Evolutionary conservation across 2,888 invertebrate species (phyloP).

Genomic region (Diarsia mendica): DNA sequence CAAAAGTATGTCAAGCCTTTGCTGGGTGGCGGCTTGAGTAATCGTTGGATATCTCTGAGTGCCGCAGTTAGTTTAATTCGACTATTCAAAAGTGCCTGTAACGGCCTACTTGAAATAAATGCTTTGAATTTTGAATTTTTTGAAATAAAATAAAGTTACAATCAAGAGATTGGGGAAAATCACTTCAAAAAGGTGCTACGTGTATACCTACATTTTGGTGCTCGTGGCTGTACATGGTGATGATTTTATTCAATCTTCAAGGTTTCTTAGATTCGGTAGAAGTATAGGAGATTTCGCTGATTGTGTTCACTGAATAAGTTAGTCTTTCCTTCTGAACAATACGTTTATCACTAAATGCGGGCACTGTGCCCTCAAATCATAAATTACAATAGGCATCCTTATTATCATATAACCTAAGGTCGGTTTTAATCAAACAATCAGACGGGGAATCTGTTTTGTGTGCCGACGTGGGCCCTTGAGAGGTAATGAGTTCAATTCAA

Average conservation of each 20-base stretch:
- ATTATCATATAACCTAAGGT: constrained; percentile 32
- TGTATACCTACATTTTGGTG: too few relatives aligned
- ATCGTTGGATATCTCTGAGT: too few relatives aligned
- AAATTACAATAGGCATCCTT: background rate
- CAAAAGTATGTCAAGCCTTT: too few relatives aligned
- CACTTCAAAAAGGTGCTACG: too few relatives aligned
- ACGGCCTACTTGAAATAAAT: too few relatives aligned
- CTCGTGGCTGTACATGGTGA: too few relatives aligned
- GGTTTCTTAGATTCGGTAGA: background rate
- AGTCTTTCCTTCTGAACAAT: background rate
- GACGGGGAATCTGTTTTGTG: constrained; percentile 64
- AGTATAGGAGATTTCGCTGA: background rate
- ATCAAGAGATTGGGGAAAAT: too few relatives aligned
- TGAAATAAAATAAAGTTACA: too few relatives aligned
- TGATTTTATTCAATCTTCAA: background rate
- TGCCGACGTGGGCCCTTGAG: constrained; percentile 58
- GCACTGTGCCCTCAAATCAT: background rate
- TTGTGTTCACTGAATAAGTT: background rate
- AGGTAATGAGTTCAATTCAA: constrained; percentile 74
- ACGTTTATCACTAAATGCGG: background rate
- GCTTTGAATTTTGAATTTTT: too few relatives aligned
- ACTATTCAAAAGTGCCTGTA: too few relatives aligned
- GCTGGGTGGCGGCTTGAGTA: too few relatives aligned
- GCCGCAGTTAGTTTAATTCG: too few relatives aligned
- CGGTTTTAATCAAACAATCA: constrained; percentile 70